Conservation (phyloP, 2,113 vertebrate genomes). For the Craseonycteris thonglongyai region DNA sequence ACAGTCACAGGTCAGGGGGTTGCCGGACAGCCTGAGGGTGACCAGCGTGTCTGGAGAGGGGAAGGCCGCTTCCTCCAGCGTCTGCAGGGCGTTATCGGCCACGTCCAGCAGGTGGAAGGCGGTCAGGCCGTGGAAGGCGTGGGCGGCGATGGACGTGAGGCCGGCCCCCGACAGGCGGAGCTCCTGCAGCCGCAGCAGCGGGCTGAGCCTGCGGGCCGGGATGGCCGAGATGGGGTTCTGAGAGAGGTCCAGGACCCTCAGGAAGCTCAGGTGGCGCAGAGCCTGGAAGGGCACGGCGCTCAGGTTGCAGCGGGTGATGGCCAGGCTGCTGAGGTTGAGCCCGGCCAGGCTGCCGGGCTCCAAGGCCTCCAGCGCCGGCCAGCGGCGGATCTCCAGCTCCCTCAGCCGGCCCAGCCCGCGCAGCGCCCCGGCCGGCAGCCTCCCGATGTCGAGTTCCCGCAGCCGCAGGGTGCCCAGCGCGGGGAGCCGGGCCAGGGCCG, state of each 20-base stretch:
- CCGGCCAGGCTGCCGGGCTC: slow-evolving; percentile 83
- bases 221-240: slow-evolving; percentile 88
- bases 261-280: slow-evolving; percentile 83
- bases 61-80: slow-evolving; percentile 86
- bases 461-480: slow-evolving; percentile 79
- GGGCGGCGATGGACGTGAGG: slow-evolving; percentile 83
- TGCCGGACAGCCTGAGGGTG: slow-evolving; percentile 85
- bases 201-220: slow-evolving; percentile 77
- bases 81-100: slow-evolving; percentile 85
- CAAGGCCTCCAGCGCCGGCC: slow-evolving; percentile 82
- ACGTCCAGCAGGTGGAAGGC: slow-evolving; percentile 87
- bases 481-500: slow-evolving; percentile 85
- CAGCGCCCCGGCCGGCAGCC: slow-evolving; percentile 83
- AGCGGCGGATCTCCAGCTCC: slow-evolving; percentile 83
- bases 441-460: slow-evolving; percentile 79
- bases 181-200: slow-evolving; percentile 86
- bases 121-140: slow-evolving; percentile 85
- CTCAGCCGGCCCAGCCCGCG: slow-evolving; percentile 79
- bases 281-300: slow-evolving; percentile 84
- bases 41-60: slow-evolving; percentile 86
- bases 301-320: slow-evolving; percentile 86
- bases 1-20: slow-evolving; percentile 91
- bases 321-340: slow-evolving; percentile 87
- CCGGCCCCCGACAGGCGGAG: slow-evolving; percentile 84
- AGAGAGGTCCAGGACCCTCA: slow-evolving; percentile 87